phyloP scores from a whole-genome alignment of 2,888 invertebrate species.

The Matsumyia berberina region DNA sequence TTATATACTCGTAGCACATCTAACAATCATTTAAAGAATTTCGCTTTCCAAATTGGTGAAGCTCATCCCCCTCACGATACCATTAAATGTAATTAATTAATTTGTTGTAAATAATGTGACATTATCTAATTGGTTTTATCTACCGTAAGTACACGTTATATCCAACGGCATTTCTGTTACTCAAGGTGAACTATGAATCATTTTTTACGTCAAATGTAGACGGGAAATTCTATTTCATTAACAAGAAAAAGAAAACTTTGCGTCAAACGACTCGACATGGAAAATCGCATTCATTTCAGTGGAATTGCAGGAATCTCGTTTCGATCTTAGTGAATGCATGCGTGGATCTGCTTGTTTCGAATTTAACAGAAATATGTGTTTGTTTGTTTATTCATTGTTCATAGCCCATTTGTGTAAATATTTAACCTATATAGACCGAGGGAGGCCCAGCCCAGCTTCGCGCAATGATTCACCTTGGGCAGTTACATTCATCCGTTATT shows the following conservation, averaged over 20 bases:
- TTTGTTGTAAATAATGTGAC: slow-evolving; percentile 34
- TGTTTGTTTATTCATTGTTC: too few species aligned
- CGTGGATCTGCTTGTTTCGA: too few species aligned
- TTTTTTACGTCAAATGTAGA: slow-evolving; percentile 3
- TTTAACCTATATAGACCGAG: too few species aligned
- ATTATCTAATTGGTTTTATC: slow-evolving; percentile 51
- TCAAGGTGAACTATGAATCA: slow-evolving; percentile 53
- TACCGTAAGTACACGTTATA: neutral
- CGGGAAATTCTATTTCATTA: slow-evolving; percentile 36
- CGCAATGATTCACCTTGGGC: too few species aligned
- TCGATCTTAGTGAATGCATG: too few species aligned
- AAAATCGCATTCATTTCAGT: slow-evolving; percentile 1
- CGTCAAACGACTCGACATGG: too few species aligned
- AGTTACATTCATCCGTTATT: too few species aligned
- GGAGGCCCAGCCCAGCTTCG: too few species aligned
- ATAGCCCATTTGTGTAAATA: too few species aligned
- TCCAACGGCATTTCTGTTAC: neutral
- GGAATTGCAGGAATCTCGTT: neutral
- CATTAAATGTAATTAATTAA: slow-evolving; percentile 43
- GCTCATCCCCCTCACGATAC: slow-evolving; percentile 2
- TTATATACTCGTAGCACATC: neutral
- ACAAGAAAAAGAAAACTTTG: neutral
- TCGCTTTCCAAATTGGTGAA: slow-evolving; percentile 7
- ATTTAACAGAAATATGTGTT: too few species aligned
- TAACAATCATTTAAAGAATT: slow-evolving; percentile 21